Base-by-base conservation (phyloP, 2,113 vertebrate genomes). In the Syngnathus scovelli region DNA sequence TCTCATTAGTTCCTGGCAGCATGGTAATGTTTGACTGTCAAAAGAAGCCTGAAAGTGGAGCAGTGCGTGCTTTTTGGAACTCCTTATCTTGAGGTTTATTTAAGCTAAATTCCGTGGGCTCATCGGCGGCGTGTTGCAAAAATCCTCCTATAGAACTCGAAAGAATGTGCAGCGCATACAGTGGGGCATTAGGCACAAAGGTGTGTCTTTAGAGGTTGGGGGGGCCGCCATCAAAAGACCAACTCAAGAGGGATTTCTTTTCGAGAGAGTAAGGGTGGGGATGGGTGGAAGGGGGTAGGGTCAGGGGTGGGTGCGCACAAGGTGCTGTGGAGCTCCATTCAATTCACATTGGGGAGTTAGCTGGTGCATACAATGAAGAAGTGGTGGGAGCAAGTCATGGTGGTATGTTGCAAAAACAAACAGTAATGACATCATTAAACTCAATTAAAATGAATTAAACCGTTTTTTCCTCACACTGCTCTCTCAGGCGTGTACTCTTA, bases 91-190 rank as follows among this genome's bases (percentile, higher is more conserved):
- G 87, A 89, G 83, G 89, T 90, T 89, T 92, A 87, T 90, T 91
- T 90, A 90, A 87, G 88, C 87, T 86, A 86, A 89, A 92, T 91
- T 90, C 87, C 86, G 78, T 83, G 82, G 86, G 86, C 87, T 91
- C 88, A 87, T 90, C 84, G 84, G 85, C 85, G 84, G 83, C 77
- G 84, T 63, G 83, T 87, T 86, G 85, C 86, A 86, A 81, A 90
- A 88, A 87, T 89, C 87, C 86, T 87, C 87, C 89, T 91, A 89
- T 90, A 91, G 90, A 89, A 89, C 80, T 78, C 79, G 79, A 87
- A 90, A 89, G 89, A 92, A 91, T 91, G 90, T 90, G 89, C 88
- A 87, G 83, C 74, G 85, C 86, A 87, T 89, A 88, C 89, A 89
- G 83, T 87, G 89, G 84, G 89, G 87, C 86, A 87, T 86, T 88